These are phyloP conservation scores for Orthonychiurus folsomi DNA, from an alignment of 2,888 invertebrate species.

Conservation along the genomic window DNA sequence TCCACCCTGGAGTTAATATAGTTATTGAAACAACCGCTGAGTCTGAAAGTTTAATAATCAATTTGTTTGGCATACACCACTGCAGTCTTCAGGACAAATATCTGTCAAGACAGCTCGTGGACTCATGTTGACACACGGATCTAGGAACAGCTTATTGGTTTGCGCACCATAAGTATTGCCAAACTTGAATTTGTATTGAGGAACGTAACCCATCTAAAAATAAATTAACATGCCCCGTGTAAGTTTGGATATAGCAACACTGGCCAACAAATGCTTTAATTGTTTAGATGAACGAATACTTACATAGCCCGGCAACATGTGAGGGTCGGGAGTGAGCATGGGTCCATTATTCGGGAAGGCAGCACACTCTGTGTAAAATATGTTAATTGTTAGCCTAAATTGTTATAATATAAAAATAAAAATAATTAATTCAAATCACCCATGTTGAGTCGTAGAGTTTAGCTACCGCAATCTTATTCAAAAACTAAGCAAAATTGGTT, in stretches of 20 bases:
- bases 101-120: slow-evolving; percentile 34
- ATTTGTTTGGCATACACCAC: slow-evolving; percentile 10
- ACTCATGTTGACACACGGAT: slow-evolving; percentile 36
- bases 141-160: slow-evolving; percentile 33
- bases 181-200: slow-evolving; percentile 34
- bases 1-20: slow-evolving; percentile 17
- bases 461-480: no score
- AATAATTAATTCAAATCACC: no score
- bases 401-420: no score
- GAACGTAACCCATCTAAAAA: slow-evolving; percentile 31
- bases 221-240: not conserved
- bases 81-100: slow-evolving; percentile 32
- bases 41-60: not conserved
- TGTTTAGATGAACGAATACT: no score
- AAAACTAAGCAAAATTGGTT: no score
- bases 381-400: no score
- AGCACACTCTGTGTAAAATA: slow-evolving; percentile 22
- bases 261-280: no score
- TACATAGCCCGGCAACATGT: slow-evolving; percentile 32
- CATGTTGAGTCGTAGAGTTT: no score
- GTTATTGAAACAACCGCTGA: not conserved
- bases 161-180: slow-evolving; percentile 33
- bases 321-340: slow-evolving; percentile 31
- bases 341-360: slow-evolving; percentile 34
- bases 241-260: no score